Conservation (phyloP, 2,888 invertebrate genomes). For the Cecidostiba fungosa region DNA sequence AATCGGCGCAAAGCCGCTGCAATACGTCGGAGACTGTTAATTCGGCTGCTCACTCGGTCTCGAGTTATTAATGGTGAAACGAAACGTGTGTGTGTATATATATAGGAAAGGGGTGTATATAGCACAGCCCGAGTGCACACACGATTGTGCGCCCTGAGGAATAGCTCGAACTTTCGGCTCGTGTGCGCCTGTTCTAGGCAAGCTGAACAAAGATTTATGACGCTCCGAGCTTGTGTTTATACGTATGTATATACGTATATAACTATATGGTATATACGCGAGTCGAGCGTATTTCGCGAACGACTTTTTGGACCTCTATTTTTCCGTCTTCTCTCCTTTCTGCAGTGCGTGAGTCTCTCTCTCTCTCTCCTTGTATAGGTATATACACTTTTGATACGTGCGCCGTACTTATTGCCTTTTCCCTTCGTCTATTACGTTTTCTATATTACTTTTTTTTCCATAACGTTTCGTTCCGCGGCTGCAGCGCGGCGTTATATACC, state of each 20-base stretch:
- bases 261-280: neutral
- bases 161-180: constrained; percentile 57
- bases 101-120: constrained; percentile 2
- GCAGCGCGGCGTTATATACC: neutral
- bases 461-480: constrained; percentile 26
- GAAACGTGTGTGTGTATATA: constrained; percentile 60
- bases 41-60: constrained; percentile 45
- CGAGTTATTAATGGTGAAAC: constrained; percentile 70
- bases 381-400: neutral
- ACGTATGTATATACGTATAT: neutral
- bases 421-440: constrained; percentile 48
- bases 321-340: constrained; percentile 34
- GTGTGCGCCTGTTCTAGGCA: constrained; percentile 58
- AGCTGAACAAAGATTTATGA: constrained; percentile 65
- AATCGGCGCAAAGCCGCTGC: constrained; percentile 74
- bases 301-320: constrained; percentile 41
- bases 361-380: too few relatives aligned
- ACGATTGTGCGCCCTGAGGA: constrained; percentile 57
- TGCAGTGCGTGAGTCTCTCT: neutral
- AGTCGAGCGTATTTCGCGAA: constrained; percentile 24
- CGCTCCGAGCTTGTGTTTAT: constrained; percentile 47
- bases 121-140: constrained; percentile 30
- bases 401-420: constrained; percentile 48
- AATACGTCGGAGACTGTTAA: constrained; percentile 49
- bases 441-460: constrained; percentile 48